A percentile compares a stretch with the other conserved stretches of the same genome.
Conservation (phyloP, 2,888 invertebrate species). For the Rhagonycha fulva region DNA sequence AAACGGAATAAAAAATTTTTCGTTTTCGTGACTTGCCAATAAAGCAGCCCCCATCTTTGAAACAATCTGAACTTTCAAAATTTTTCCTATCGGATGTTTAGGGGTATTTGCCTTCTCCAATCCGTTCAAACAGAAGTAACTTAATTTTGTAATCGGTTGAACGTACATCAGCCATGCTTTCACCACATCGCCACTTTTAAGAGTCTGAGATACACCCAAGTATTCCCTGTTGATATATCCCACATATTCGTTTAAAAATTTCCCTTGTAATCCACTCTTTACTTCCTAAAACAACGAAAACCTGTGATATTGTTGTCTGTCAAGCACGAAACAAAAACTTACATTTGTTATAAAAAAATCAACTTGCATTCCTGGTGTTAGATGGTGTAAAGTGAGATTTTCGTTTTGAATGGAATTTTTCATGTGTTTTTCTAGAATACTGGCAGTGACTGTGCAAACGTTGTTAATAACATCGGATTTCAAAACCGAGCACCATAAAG, state of each 20-base stretch:
- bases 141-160: slow-evolving; percentile 69
- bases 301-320: not conserved
- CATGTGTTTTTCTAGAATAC: slow-evolving; percentile 51
- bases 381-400: slow-evolving; percentile 43
- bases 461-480: slow-evolving; percentile 54
- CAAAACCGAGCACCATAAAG: slow-evolving; percentile 63
- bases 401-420: slow-evolving; percentile 39
- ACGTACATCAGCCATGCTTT: slow-evolving; percentile 68
- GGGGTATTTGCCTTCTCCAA: slow-evolving; percentile 44
- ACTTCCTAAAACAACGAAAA: slow-evolving; percentile 50
- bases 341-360: slow-evolving; percentile 62
- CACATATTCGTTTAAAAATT: slow-evolving; percentile 55
- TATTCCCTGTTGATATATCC: slow-evolving; percentile 62
- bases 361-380: slow-evolving; percentile 60
- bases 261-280: slow-evolving; percentile 61
- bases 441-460: slow-evolving; percentile 59
- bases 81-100: slow-evolving; percentile 59
- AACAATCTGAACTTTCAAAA: slow-evolving; percentile 53
- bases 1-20: slow-evolving; percentile 48
- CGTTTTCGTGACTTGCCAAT: slow-evolving; percentile 31
- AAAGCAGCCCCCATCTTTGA: slow-evolving; percentile 36
- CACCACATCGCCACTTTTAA: slow-evolving; percentile 58
- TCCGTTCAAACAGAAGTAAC: slow-evolving; percentile 62
- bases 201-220: slow-evolving; percentile 49
- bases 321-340: slow-evolving; percentile 24